Evolutionary conservation across 2,888 invertebrate species (phyloP).

Genomic region (Drosophila diplacantha): DNA sequence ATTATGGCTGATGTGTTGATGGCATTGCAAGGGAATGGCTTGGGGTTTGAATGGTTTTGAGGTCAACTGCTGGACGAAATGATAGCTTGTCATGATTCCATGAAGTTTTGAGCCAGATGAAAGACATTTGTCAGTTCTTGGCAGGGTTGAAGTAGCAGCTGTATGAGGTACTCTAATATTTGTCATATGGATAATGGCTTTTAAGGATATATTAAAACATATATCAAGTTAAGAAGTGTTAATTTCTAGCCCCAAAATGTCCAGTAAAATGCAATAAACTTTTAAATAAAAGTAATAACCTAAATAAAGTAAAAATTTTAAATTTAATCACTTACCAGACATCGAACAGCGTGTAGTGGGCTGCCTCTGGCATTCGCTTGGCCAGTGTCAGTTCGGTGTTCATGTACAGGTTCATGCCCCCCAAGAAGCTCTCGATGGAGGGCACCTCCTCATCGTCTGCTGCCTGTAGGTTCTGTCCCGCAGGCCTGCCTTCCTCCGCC

Average conservation of each 20-base stretch:
- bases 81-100: slow-evolving; percentile 1
- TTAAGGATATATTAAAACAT: not conserved
- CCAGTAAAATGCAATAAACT: no score
- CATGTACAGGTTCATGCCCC: slow-evolving; percentile 77
- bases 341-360: slow-evolving; percentile 71
- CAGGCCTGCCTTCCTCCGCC: not conserved
- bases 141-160: not conserved
- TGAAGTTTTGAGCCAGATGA: not conserved
- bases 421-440: slow-evolving; percentile 76
- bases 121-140: not conserved
- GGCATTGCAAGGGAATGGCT: slow-evolving; percentile 1
- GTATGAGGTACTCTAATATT: not conserved
- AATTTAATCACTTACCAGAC: slow-evolving; percentile 69
- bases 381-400: slow-evolving; percentile 77
- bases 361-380: slow-evolving; percentile 57
- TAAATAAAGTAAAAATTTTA: not conserved
- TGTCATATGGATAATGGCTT: not conserved
- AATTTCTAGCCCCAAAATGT: no score
- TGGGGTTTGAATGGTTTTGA: slow-evolving; percentile 2
- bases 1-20: slow-evolving; percentile 32
- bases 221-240: no score
- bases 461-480: slow-evolving; percentile 39
- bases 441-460: slow-evolving; percentile 53
- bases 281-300: not conserved
- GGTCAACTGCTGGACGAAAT: slow-evolving; percentile 3